Base-by-base conservation (phyloP, 64 coral and sea anemone genomes). In the Trachythela sp. region DNA sequence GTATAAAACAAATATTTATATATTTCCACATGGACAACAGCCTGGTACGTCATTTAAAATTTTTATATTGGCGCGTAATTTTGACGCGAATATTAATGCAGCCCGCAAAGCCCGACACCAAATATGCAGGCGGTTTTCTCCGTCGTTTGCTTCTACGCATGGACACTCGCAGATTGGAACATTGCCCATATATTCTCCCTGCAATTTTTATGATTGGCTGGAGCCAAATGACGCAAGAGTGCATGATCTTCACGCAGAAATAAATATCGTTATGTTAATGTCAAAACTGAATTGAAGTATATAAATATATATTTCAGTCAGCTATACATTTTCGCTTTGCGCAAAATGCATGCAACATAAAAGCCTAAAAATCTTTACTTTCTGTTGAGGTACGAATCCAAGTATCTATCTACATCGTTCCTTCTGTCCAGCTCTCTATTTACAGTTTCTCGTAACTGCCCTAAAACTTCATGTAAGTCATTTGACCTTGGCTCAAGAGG, bases 361-460 rank as follows among this genome's bases (percentile, higher is more conserved):
- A 45, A 45, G 4, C 1, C 8, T 35, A 32, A 72, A 72, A 15
- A 15, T 37, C 26, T 35, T 13, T 80, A 80, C 35, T 39, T 80
- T 80, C 37, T 36, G 33, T 80, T 34, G 10, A 80, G 31, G 30
- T 36, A 80, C 13, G 15, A 80, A 0, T 80, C 75, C 2, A 80
- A 39, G 37, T 80, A 36, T 80, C 35, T 15, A 37, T 80, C 75
- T 2, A 80, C 34, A 35, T 37, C 75, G 8, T 80, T 39, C 75
- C 75, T 80, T 38, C 75, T 36, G 75, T 80, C 75, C 37, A 80
- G 20, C 71, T 32, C 24, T 77, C 36, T 77, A 77, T 77, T 77
- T 34, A 77, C 71, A 6, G 59, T 68, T 6, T 68, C 30, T n/a
- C 59, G 59, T 68, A 68, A 68, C 30, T 68, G 20, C 3, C 59